Conservation (phyloP, 2,888 invertebrate species). For the Erannis defoliaria region DNA sequence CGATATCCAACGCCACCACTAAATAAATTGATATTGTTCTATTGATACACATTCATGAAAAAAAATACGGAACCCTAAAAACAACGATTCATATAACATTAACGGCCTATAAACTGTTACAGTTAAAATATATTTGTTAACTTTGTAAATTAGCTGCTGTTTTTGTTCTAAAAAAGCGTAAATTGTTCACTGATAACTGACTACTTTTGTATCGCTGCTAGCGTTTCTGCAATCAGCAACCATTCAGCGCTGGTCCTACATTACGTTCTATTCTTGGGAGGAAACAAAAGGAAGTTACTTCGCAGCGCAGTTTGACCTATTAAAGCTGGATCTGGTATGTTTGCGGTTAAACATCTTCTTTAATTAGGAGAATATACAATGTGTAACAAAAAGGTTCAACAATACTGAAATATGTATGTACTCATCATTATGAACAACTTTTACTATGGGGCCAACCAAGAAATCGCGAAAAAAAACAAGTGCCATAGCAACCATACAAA, state of each 20-base stretch:
- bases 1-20: too few species aligned
- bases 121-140: neutral
- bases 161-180: neutral
- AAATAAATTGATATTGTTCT: too few species aligned
- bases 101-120: neutral
- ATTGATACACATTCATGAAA: too few species aligned
- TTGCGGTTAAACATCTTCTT: neutral
- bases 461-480: too few species aligned
- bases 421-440: too few species aligned
- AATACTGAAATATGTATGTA: too few species aligned
- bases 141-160: neutral
- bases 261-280: slow-evolving; percentile 32
- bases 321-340: slow-evolving; percentile 9
- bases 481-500: too few species aligned
- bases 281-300: slow-evolving; percentile 32
- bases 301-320: slow-evolving; percentile 28
- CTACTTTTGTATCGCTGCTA: slow-evolving; percentile 8
- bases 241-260: slow-evolving; percentile 28
- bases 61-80: too few species aligned
- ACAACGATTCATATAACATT: too few species aligned
- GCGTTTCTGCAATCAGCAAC: slow-evolving; percentile 27
- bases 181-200: slow-evolving; percentile 8
- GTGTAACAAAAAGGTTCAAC: too few species aligned
- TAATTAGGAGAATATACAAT: too few species aligned
- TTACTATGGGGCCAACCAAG: too few species aligned